A percentile compares a stretch with the other conserved stretches of the same genome.
These are phyloP conservation scores for Agriopis leucophaearia DNA, from an alignment of 2,888 invertebrate species.

Conservation along the genomic window DNA sequence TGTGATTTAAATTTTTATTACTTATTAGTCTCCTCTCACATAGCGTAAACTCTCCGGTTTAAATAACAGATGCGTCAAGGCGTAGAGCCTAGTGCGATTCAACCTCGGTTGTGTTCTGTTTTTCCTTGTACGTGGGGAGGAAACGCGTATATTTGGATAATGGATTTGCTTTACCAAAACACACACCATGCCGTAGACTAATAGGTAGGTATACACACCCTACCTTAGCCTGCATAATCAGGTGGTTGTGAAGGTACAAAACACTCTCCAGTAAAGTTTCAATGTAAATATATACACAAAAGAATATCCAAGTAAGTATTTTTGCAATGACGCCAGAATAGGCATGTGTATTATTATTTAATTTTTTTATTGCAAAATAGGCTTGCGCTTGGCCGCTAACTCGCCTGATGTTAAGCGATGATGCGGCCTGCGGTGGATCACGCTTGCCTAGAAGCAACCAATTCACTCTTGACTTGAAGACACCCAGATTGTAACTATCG, in stretches of 20 bases:
- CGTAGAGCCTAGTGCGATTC: background rate
- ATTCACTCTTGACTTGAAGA: no score
- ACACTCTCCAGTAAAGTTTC: background rate
- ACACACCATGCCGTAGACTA: background rate
- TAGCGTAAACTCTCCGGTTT: background rate
- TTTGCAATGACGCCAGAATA: no score
- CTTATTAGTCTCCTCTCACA: background rate
- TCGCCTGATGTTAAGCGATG: no score
- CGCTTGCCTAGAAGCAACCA: no score
- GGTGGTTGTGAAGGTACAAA: background rate
- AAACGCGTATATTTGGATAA: slow-evolving; percentile 5
- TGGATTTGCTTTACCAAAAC: slow-evolving; percentile 12
- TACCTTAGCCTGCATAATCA: slow-evolving; percentile 1
- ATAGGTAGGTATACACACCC: background rate
- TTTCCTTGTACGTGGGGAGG: slow-evolving; percentile 3
- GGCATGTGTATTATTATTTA: no score
- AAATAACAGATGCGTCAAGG: no score
- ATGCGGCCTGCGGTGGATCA: no score
- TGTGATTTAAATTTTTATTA: no score
- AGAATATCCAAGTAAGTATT: background rate
- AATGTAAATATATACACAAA: background rate
- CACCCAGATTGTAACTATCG: no score
- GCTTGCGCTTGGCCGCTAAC: no score
- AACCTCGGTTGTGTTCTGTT: background rate
- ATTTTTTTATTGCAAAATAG: no score